phyloP scores from a whole-genome alignment of 2,888 invertebrate species.

The Pollenia amentaria region DNA sequence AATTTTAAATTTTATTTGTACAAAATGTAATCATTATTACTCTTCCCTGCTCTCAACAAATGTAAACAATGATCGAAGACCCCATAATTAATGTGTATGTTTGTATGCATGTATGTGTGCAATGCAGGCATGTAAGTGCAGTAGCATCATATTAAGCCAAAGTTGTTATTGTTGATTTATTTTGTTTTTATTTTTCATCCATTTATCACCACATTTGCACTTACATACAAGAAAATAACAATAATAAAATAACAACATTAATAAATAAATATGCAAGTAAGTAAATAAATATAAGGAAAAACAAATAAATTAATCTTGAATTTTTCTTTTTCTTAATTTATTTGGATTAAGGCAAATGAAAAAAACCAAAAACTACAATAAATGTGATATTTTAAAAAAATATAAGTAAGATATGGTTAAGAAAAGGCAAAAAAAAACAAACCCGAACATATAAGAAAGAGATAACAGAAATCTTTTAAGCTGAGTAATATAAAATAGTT shows the following conservation, averaged over 20 bases:
- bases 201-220: constrained; percentile 36
- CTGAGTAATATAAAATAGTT: constrained; percentile 7
- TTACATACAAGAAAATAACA: constrained; percentile 31
- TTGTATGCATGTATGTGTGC: no score
- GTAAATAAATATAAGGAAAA: background rate
- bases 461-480: constrained; percentile 42
- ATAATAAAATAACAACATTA: background rate
- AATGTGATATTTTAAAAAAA: background rate
- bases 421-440: constrained; percentile 23
- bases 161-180: background rate
- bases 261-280: constrained; percentile 27
- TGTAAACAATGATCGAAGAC: constrained; percentile 6
- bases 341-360: constrained; percentile 13
- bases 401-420: background rate
- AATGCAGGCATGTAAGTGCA: background rate
- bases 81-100: no score
- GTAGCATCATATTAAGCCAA: constrained; percentile 1
- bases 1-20: background rate
- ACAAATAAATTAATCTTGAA: constrained; percentile 6
- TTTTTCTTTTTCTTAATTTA: constrained; percentile 32
- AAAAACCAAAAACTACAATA: constrained; percentile 1
- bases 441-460: background rate
- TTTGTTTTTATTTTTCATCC: background rate
- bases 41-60: background rate
- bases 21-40: background rate